phyloP scores from a whole-genome alignment of 1,140 invertebrate species.

The Drosophila subpulchrella region DNA sequence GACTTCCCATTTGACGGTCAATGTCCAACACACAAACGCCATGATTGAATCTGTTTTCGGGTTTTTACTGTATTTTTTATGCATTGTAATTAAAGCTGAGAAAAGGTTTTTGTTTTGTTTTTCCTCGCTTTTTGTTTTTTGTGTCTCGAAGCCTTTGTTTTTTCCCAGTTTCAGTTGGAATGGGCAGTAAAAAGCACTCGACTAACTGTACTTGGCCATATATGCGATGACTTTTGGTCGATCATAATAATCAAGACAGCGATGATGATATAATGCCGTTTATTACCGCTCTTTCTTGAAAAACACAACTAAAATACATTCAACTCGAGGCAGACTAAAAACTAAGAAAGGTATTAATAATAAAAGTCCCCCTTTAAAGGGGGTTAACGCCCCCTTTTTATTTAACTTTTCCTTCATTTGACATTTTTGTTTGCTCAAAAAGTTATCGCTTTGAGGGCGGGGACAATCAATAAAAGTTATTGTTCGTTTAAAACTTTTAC shows the following conservation, averaged over 20 bases:
- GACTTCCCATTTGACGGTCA: conserved; percentile 40
- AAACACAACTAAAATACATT: conserved; percentile 8
- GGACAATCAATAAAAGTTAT: background rate
- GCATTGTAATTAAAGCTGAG: conserved; percentile 42
- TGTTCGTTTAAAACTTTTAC: background rate
- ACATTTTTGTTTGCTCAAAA: background rate
- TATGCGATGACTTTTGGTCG: conserved; percentile 21
- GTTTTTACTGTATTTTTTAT: conserved; percentile 43
- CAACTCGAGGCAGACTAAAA: background rate
- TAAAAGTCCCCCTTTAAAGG: background rate
- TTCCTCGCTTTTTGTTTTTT: conserved; percentile 21
- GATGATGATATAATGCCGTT: conserved; percentile 43
- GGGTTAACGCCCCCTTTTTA: background rate
- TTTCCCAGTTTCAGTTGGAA: background rate
- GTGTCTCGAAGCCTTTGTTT: conserved; percentile 18
- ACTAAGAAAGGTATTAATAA: background rate
- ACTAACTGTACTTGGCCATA: conserved; percentile 42
- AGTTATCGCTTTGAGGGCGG: background rate
- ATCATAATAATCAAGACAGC: conserved; percentile 25
- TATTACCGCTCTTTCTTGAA: conserved; percentile 9
- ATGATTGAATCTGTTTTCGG: conserved; percentile 30
- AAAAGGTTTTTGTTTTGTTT: conserved; percentile 46
- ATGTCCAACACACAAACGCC: conserved; percentile 29
- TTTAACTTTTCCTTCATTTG: background rate
- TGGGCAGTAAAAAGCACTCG: conserved; percentile 39